phyloP scores from a whole-genome alignment of 2,797 vertebrate species.

The Tinamus major region DNA sequence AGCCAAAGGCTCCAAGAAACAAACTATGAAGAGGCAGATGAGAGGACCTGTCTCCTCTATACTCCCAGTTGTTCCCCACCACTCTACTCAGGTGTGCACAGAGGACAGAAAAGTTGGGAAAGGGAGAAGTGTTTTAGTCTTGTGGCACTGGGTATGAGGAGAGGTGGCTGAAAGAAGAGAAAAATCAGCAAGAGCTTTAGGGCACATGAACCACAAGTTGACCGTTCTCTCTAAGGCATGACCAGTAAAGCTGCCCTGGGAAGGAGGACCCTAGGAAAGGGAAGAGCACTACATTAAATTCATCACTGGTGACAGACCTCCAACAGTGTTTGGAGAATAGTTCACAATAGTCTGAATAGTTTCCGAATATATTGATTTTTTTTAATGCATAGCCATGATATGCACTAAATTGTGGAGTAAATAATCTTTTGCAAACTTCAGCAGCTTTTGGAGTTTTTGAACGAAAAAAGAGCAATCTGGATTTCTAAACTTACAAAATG shows the following conservation, averaged over 20 bases:
- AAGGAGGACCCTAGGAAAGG: not conserved
- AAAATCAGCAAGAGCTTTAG: not conserved
- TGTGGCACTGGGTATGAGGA: not conserved
- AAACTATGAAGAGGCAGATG: not conserved
- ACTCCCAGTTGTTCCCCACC: not conserved
- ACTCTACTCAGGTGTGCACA: not conserved
- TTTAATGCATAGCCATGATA: not conserved
- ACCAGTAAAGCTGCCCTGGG: rapidly evolving
- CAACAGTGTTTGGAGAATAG: not conserved
- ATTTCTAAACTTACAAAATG: not conserved
- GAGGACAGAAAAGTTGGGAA: not conserved
- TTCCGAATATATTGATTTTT: not conserved
- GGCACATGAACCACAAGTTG: not conserved
- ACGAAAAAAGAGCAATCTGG: not conserved
- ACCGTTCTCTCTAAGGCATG: not conserved
- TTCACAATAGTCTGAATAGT: not conserved
- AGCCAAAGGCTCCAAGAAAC: not conserved
- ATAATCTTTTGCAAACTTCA: not conserved
- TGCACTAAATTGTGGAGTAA: not conserved
- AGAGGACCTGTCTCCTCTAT: not conserved
- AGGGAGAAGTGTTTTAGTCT: not conserved
- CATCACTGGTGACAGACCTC: not conserved
- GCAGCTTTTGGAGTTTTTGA: not conserved
- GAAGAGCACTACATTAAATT: not conserved
- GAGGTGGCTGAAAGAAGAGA: not conserved